Evolutionary conservation across 2,113 vertebrate genomes (phyloP).

Genomic region (Chaetura pelagica): DNA sequence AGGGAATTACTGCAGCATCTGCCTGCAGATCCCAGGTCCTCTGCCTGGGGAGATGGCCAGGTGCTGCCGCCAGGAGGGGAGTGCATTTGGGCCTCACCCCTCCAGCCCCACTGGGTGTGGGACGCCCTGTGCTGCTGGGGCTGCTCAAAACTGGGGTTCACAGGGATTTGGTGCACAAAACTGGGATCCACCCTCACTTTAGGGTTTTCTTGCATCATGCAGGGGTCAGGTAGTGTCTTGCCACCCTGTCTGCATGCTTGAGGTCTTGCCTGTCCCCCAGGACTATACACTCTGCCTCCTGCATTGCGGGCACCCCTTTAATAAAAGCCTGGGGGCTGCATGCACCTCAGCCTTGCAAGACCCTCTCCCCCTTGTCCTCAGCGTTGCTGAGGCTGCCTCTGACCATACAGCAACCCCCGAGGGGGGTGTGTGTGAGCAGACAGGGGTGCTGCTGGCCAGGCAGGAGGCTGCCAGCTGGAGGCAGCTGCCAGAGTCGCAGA

Average conservation of each 20-base stretch:
- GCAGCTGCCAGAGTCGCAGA: neutral
- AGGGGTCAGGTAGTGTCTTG: neutral
- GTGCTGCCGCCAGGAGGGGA: neutral
- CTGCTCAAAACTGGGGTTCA: neutral
- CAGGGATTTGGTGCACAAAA: neutral
- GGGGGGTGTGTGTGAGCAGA: fast-evolving
- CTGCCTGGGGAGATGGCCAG: neutral
- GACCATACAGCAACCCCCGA: fast-evolving
- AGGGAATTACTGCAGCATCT: conserved; percentile 29
- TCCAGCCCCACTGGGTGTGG: fast-evolving
- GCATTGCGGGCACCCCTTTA: neutral
- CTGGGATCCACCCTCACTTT: neutral
- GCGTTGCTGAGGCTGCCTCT: neutral
- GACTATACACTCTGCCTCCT: neutral
- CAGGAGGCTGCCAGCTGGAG: neutral
- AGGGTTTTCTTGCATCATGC: neutral
- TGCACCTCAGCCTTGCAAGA: neutral
- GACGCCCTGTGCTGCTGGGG: neutral
- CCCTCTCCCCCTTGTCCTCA: neutral
- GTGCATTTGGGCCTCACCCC: neutral
- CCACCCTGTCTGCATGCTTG: fast-evolving
- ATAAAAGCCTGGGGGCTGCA: neutral
- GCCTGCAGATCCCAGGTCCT: neutral
- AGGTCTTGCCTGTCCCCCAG: neutral
- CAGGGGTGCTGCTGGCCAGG: neutral